Evolutionary conservation across 2,113 vertebrate genomes (phyloP), one percentile per base, ranked within the genome.

Genomic region (Coryphaenoides rupestris): DNA sequence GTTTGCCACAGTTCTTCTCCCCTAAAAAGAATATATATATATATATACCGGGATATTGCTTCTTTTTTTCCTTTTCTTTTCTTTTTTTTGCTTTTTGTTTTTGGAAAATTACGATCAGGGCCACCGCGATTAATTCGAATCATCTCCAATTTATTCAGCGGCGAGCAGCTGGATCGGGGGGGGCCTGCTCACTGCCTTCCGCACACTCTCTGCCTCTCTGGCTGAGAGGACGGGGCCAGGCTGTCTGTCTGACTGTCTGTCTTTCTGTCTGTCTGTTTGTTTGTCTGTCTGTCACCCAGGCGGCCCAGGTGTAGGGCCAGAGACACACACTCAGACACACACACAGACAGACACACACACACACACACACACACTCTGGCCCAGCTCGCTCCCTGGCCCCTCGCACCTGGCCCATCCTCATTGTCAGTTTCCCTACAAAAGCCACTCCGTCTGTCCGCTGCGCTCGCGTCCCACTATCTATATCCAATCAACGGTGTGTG

Each of bases 161-260:
- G n/a, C 49, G 80, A 91, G 86, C 88, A 91, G 86, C 90, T 91
- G 90, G 87, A 90, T n/a, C n/a, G n/a, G n/a, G n/a, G 82, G 73
- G 85, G 76, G 79, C 81, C 80, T 66, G 74, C 82, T 79, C 82
- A 81, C 79, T 84, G 77, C 71, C 72, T 77, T n/a, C n/a, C n/a
- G 70, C 53, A 45, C 74, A 70, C 57, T 82, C 81, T 82, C 74
- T 79, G 15, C 78, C 21, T 74, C 79, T 76, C 77, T 75, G 82
- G 86, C 81, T 86, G 80, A 80, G 70, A 60, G 71, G 75, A 81
- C 21, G 60, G 77, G 60, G 77, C 72, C 60, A 24, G 66, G 66
- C 75, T 83, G 86, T 85, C 83, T 58, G 80, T 87, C n/a, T n/a
- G n/a, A 70, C 57, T 82, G 82, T 82, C 74, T 79, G 15, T 76